Evolutionary conservation across 2,888 invertebrate genomes (phyloP), one percentile per base, ranked within the genome.

Genomic region (Anoplius nigerrimus): DNA sequence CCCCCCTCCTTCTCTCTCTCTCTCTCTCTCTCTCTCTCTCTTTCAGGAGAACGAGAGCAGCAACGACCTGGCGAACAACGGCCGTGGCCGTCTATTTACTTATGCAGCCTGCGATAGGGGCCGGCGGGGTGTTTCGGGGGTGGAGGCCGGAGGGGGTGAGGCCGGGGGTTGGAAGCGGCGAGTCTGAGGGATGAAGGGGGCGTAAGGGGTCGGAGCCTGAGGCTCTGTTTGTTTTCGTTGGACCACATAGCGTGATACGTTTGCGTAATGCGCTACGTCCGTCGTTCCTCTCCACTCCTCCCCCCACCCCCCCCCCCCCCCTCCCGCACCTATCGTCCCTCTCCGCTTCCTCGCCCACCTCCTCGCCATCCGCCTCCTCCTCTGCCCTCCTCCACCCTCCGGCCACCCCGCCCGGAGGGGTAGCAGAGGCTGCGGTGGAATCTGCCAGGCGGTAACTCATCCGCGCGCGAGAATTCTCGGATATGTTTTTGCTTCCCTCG

Each of bases 181-280:
- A 18, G 60, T 15, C 18, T 18, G 27, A 24, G 15, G 48, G 60
- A 55, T 64, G 67, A 66, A 70, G 61, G 59, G 71, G 69, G 72
- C 56, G 73, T 65, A 73, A 74, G 79, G 83, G 81, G 78, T 79
- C 79, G 78, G 73, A 76, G 70, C 75, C 80, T 78, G 77, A 73
- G 83, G 81, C 83, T 83, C 83, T 87, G 87, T 88, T 88, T 88
- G 88, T 87, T 88, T 87, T 86, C 87, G 84, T 87, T 88, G 87
- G 87, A 85, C 87, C 84, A 87, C 86, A 87, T 88, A 87, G 86
- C 88, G 87, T 87, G 87, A 88, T 87, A 87, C 86, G 86, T 88
- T 88, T 88, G 87, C 87, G 86, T 88, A 88, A 88, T 88, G 84
- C 84, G 82, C 83, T 80, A 78, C 81, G 83, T 85, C 85, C 81